phyloP scores from a whole-genome alignment of 2,888 invertebrate genomes.

The Ethmia dodecea region DNA sequence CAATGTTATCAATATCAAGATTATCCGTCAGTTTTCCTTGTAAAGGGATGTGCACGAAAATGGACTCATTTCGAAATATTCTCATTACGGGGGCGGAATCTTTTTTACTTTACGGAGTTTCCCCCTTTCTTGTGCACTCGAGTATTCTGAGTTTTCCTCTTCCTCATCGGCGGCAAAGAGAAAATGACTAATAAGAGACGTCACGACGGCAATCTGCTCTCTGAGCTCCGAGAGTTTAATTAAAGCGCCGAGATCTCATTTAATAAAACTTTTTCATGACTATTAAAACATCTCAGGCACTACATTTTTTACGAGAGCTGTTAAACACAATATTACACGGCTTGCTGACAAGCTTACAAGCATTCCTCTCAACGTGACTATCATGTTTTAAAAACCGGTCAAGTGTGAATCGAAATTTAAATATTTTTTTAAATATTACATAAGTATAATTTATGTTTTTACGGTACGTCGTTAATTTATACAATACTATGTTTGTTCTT shows the following conservation, averaged over 20 bases:
- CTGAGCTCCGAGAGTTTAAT: slow-evolving; percentile 51
- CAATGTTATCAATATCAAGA: slow-evolving; percentile 39
- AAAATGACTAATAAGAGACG: slow-evolving; percentile 63
- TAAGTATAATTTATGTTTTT: too few species aligned
- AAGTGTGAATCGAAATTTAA: not conserved
- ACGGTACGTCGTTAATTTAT: too few species aligned
- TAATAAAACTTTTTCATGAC: slow-evolving; percentile 17
- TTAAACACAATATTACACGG: slow-evolving; percentile 22
- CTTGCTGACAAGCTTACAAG: slow-evolving; percentile 43
- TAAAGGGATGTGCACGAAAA: slow-evolving; percentile 42
- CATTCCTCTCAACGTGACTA: slow-evolving; percentile 42
- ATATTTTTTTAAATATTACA: slow-evolving; percentile 16
- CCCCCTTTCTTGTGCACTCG: slow-evolving; percentile 53
- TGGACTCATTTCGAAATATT: slow-evolving; percentile 52
- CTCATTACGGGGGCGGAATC: slow-evolving; percentile 61
- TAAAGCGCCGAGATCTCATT: slow-evolving; percentile 44
- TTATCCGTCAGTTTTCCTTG: slow-evolving; percentile 37
- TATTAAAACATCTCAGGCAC: slow-evolving; percentile 15
- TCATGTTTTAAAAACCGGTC: slow-evolving; percentile 25
- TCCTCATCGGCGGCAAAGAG: slow-evolving; percentile 43
- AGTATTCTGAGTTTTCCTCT: slow-evolving; percentile 51
- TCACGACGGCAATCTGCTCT: slow-evolving; percentile 53
- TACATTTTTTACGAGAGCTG: slow-evolving; percentile 5
- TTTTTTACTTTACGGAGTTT: slow-evolving; percentile 53
- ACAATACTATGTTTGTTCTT: too few species aligned